Evolutionary conservation across 2,113 vertebrate species (phyloP).

Genomic region (Triplophysa rosa): DNA sequence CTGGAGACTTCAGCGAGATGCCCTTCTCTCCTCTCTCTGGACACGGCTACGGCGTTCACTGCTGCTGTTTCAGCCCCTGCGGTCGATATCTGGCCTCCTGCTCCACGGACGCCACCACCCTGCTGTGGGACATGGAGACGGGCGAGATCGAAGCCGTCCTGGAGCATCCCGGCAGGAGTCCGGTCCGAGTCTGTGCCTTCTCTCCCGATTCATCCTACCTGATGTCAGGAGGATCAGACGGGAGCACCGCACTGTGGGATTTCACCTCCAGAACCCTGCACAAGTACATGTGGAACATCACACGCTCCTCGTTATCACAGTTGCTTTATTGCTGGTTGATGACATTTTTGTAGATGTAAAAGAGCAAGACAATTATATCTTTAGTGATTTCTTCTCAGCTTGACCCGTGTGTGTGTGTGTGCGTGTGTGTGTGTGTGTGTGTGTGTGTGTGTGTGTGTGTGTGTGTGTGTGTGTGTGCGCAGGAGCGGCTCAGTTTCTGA

Average conservation of each 20-base stretch:
- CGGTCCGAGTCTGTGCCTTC: constrained; percentile 85
- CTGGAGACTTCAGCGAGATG: constrained; percentile 78
- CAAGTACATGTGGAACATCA: constrained; percentile 69
- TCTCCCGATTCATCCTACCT: constrained; percentile 75
- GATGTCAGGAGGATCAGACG: constrained; percentile 86
- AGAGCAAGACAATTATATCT: no score
- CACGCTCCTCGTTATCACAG: no score
- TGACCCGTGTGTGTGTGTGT: neutral
- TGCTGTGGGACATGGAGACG: constrained; percentile 77
- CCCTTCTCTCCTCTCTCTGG: constrained; percentile 84
- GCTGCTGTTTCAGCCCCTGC: constrained; percentile 89
- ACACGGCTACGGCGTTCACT: constrained; percentile 89
- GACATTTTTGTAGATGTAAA: no score
- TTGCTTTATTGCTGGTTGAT: no score
- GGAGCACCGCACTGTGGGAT: constrained; percentile 86
- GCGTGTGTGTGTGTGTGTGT: neutral
- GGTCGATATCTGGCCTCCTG: constrained; percentile 85
- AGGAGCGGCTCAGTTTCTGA: constrained; percentile 84
- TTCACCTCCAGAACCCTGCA: constrained; percentile 68
- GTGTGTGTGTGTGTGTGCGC: neutral
- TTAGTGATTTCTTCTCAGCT: no score
- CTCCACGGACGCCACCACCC: constrained; percentile 87
- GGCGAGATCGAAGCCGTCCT: constrained; percentile 80
- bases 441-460: no score
- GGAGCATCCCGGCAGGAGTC: constrained; percentile 83